phyloP scores from a whole-genome alignment of 2,888 invertebrate species.

The Sthenelais limicola region DNA sequence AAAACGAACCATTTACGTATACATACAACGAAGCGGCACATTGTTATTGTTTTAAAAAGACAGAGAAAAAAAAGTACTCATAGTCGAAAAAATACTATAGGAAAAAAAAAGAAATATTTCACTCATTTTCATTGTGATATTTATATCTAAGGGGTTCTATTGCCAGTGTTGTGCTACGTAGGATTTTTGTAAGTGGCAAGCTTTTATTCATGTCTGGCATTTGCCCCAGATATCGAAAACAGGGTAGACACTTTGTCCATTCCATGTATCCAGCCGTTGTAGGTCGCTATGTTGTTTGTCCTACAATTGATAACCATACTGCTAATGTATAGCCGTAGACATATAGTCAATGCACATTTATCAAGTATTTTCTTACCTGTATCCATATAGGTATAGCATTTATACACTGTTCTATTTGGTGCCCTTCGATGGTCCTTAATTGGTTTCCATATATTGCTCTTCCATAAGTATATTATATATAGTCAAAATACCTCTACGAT shows the following conservation, averaged over 20 bases:
- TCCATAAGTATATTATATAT: slow-evolving; percentile 28
- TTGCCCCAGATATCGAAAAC: too few species aligned
- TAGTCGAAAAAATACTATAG: too few species aligned
- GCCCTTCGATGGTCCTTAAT: slow-evolving; percentile 23
- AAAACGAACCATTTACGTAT: too few species aligned
- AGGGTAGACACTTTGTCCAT: slow-evolving; percentile 40
- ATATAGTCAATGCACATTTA: slow-evolving; percentile 24
- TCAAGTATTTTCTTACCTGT: slow-evolving; percentile 35
- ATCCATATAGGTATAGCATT: slow-evolving; percentile 33
- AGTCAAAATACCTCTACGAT: slow-evolving; percentile 32
- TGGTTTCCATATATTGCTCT: slow-evolving; percentile 32
- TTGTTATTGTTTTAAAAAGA: too few species aligned
- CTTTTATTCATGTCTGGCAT: too few species aligned
- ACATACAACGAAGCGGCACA: too few species aligned
- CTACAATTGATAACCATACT: slow-evolving; percentile 30
- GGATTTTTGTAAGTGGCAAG: too few species aligned
- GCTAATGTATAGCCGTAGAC: slow-evolving; percentile 27
- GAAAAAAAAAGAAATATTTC: too few species aligned
- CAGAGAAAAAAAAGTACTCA: too few species aligned
- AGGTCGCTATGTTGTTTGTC: slow-evolving; percentile 19
- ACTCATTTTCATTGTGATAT: too few species aligned
- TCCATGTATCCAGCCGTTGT: slow-evolving; percentile 38
- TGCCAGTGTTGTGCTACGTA: too few species aligned
- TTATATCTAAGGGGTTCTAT: too few species aligned
- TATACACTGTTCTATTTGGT: slow-evolving; percentile 34